A percentile compares a stretch with the other conserved stretches of the same genome.
phyloP scores from a whole-genome alignment of 2,113 vertebrate species.

The Gobiocypris rarus region DNA sequence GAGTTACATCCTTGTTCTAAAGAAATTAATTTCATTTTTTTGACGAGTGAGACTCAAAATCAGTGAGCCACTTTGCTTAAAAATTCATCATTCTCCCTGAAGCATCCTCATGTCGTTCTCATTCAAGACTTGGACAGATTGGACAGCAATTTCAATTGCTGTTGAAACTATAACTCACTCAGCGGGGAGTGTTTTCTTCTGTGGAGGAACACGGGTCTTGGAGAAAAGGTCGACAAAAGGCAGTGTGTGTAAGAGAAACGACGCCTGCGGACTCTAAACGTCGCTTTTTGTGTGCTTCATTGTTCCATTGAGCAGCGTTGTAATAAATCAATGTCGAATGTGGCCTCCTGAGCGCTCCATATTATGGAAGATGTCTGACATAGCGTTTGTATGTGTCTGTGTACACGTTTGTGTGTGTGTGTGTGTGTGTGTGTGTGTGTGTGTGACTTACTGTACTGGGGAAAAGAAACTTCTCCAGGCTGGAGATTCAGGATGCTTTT shows the following conservation, averaged over 20 bases:
- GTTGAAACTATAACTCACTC: slow-evolving; percentile 48
- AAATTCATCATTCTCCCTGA: slow-evolving; percentile 29
- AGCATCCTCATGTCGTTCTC: slow-evolving; percentile 7
- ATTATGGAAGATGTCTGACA: slow-evolving; percentile 35
- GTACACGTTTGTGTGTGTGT: background rate
- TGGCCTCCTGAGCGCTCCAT: slow-evolving; percentile 26
- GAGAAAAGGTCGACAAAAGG: slow-evolving; percentile 48
- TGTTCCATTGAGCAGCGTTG: slow-evolving; percentile 38
- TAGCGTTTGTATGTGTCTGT: slow-evolving; percentile 1
- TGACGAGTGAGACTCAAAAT: slow-evolving; percentile 16
- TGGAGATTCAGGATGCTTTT: background rate
- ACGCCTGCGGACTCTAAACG: slow-evolving; percentile 38
- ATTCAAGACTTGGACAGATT: slow-evolving; percentile 33
- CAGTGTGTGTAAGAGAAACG: slow-evolving; percentile 32
- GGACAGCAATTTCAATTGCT: slow-evolving; percentile 35
- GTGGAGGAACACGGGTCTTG: slow-evolving; percentile 17
- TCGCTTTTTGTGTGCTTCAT: slow-evolving; percentile 42
- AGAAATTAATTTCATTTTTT: slow-evolving; percentile 30
- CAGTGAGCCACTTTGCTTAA: slow-evolving; percentile 19
- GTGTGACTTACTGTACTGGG: slow-evolving; percentile 12
- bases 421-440: background rate
- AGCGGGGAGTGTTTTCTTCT: slow-evolving; percentile 30
- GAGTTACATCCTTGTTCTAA: background rate
- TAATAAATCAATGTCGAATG: slow-evolving; percentile 51
- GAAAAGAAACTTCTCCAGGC: background rate